Percentiles rank a stretch among this genome's conserved stretches.
Conservation (phyloP, 92 coral and sea anemone species). For the Meandrina meandrites region DNA sequence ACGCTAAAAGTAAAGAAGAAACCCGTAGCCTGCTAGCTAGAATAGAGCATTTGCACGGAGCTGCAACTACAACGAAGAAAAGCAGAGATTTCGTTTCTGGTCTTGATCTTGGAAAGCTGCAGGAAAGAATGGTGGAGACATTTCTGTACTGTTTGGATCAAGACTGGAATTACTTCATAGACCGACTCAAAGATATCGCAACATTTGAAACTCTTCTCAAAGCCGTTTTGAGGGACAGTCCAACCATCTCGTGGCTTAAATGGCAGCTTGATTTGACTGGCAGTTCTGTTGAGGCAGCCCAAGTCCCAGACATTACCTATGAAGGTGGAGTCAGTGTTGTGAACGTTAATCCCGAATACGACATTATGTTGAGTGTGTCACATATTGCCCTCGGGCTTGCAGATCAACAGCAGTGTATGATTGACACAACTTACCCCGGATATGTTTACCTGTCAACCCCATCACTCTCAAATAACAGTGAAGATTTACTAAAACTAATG, state of each 20-base stretch:
- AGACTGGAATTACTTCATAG: constrained; percentile 32
- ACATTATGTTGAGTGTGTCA: constrained; percentile 42
- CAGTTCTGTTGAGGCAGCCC: constrained; percentile 31
- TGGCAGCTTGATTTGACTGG: constrained; percentile 54
- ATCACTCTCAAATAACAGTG: constrained; percentile 6
- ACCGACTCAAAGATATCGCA: constrained; percentile 13
- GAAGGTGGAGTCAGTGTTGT: constrained; percentile 3
- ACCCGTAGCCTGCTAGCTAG: constrained; percentile 23
- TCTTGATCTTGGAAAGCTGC: constrained; percentile 44
- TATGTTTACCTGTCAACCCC: constrained; percentile 13
- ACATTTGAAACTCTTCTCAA: constrained; percentile 36
- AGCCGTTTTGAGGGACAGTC: constrained; percentile 21
- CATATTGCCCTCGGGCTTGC: constrained; percentile 11
- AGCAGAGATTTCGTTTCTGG: constrained; percentile 44
- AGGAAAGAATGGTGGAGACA: constrained; percentile 32
- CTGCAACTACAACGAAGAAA: constrained; percentile 27
- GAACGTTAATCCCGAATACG: constrained; percentile 41
- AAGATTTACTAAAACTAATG: constrained; percentile 15
- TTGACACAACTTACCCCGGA: constrained; percentile 24
- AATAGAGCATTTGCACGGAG: constrained; percentile 40
- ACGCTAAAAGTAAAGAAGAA: constrained; percentile 2
- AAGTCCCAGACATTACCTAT: constrained; percentile 45
- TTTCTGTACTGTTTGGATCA: constrained; percentile 48
- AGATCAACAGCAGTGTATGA: constrained; percentile 27
- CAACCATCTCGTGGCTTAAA: constrained; percentile 38